Evolutionary conservation across 1,140 invertebrate species (phyloP).

Genomic region (Caenorhabditis briggsae): DNA sequence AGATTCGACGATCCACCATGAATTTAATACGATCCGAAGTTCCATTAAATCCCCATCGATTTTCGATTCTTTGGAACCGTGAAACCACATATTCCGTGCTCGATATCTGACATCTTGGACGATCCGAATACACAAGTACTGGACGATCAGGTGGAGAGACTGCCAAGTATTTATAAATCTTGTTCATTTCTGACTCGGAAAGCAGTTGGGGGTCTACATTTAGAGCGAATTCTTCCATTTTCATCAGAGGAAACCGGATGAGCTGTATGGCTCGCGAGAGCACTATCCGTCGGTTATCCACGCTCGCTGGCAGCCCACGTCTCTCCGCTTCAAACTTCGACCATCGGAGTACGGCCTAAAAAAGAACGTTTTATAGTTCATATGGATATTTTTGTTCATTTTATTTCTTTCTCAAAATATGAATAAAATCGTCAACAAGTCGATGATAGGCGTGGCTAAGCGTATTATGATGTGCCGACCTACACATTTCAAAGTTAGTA

Average conservation of each 20-base stretch:
- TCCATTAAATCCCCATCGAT: conserved; percentile 89
- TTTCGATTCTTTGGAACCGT: conserved; percentile 87
- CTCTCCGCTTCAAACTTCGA: conserved; percentile 86
- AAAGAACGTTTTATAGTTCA: not conserved
- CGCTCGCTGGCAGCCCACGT: conserved; percentile 82
- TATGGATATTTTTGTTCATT: conserved; percentile 4
- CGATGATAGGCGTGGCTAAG: conserved; percentile 26
- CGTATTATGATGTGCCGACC: conserved; percentile 54
- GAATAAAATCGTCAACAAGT: conserved; percentile 50
- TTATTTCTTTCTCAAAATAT: conserved; percentile 8
- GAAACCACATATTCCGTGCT: conserved; percentile 87
- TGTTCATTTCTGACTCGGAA: conserved; percentile 13
- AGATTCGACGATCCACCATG: conserved; percentile 86
- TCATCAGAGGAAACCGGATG: conserved; percentile 89
- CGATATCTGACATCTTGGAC: conserved; percentile 84
- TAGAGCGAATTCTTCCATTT: conserved; percentile 88
- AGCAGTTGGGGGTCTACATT: conserved; percentile 79
- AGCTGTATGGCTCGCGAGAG: conserved; percentile 83
- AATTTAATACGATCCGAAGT: conserved; percentile 89
- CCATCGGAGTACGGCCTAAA: conserved; percentile 82
- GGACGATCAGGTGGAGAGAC: conserved; percentile 79
- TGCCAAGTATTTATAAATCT: conserved; percentile 20
- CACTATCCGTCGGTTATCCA: conserved; percentile 84
- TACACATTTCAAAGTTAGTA: conserved; percentile 50
- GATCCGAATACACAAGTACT: conserved; percentile 79